Evolutionary conservation across 2,797 vertebrate species (phyloP).

Genomic region (Aldrovandia affinis): DNA sequence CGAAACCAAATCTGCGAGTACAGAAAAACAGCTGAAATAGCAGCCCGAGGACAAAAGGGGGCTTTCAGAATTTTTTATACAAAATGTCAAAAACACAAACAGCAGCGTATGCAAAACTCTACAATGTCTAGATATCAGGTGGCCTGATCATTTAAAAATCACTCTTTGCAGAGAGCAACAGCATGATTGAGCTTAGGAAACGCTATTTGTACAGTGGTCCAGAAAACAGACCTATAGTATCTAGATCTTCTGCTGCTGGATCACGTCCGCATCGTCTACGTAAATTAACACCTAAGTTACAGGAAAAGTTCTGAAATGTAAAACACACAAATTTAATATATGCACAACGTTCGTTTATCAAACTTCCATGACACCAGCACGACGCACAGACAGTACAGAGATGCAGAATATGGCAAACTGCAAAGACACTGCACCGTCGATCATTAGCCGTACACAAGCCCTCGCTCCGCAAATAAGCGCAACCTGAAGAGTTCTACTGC

Average conservation of each 20-base stretch:
- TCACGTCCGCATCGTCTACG: not conserved
- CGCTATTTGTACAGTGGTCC: slow-evolving; percentile 49
- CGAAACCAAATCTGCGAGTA: slow-evolving; percentile 54
- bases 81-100: slow-evolving; percentile 13
- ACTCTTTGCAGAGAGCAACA: not conserved
- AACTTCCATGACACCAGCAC: not conserved
- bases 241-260: slow-evolving; percentile 14
- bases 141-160: not conserved
- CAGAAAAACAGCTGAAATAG: slow-evolving; percentile 42
- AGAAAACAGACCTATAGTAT: slow-evolving; percentile 58
- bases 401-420: not conserved
- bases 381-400: not conserved
- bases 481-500: not conserved
- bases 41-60: not conserved
- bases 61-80: slow-evolving; percentile 17
- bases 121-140: slow-evolving; percentile 12
- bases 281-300: not conserved
- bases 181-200: slow-evolving; percentile 48
- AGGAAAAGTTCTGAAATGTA: slow-evolving; percentile 7
- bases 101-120: not conserved
- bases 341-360: slow-evolving; percentile 22
- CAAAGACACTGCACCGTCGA: not conserved
- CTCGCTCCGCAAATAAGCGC: not conserved
- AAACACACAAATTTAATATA: slow-evolving; percentile 34
- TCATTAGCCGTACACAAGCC: not conserved